phyloP scores from a whole-genome alignment of 2,113 vertebrate species.

The Callionymus lyra region DNA sequence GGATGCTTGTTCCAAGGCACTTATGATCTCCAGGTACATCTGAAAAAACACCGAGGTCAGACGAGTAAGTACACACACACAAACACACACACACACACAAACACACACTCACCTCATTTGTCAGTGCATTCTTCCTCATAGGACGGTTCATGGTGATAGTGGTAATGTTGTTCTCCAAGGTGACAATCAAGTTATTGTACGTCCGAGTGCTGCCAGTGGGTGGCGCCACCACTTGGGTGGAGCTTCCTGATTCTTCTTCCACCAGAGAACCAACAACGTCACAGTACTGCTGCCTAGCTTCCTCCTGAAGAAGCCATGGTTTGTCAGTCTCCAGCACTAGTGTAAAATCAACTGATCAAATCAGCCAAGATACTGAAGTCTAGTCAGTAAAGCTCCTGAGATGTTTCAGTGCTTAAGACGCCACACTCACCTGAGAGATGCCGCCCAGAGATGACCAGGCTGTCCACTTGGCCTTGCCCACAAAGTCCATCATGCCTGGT shows the following conservation, averaged over 20 bases:
- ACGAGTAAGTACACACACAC: not conserved
- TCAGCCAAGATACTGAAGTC: too few species aligned
- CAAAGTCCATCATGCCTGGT: slow-evolving; percentile 81
- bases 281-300: slow-evolving; percentile 77
- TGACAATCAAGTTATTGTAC: slow-evolving; percentile 71
- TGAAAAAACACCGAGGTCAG: slow-evolving; percentile 28
- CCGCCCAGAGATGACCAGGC: slow-evolving; percentile 79
- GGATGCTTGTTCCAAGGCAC: slow-evolving; percentile 76
- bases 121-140: slow-evolving; percentile 84
- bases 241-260: slow-evolving; percentile 45
- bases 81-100: not conserved
- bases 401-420: too few species aligned
- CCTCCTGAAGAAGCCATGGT: too few species aligned
- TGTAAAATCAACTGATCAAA: too few species aligned
- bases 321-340: too few species aligned
- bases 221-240: slow-evolving; percentile 25
- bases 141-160: slow-evolving; percentile 85
- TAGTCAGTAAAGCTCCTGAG: too few species aligned
- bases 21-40: slow-evolving; percentile 87
- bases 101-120: slow-evolving; percentile 54
- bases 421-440: slow-evolving; percentile 69
- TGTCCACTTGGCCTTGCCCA: slow-evolving; percentile 89
- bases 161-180: slow-evolving; percentile 76
- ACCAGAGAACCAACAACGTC: slow-evolving; percentile 72
- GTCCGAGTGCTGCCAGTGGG: slow-evolving; percentile 19